Conservation (phyloP, 2,888 invertebrate genomes). For the Hypolimnas misippus region DNA sequence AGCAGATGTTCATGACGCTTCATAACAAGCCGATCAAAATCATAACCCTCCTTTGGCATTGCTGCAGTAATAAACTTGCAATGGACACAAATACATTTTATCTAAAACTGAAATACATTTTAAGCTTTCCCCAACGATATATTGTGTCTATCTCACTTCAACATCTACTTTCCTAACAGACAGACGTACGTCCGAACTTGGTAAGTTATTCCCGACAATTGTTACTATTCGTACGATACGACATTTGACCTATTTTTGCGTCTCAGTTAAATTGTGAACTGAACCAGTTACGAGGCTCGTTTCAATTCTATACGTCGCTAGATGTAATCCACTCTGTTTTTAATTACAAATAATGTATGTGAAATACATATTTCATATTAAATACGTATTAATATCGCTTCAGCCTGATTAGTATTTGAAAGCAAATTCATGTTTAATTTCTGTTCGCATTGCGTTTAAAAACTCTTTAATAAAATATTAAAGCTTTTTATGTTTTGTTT, state of each 20-base stretch:
- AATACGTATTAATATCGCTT: not conserved
- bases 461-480: not conserved
- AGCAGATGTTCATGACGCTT: no score
- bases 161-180: no score
- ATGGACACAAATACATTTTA: no score
- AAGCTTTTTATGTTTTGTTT: not conserved
- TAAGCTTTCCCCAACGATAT: no score
- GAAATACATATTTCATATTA: not conserved
- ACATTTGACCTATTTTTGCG: constrained; percentile 20
- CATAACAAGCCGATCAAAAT: no score
- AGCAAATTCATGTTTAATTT: not conserved
- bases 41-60: no score
- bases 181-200: constrained; percentile 15
- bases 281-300: not conserved
- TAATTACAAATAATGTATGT: constrained; percentile 7
- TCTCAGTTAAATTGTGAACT: not conserved
- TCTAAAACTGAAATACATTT: no score
- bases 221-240: constrained; percentile 8
- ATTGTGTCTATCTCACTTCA: no score
- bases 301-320: constrained; percentile 3
- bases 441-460: not conserved
- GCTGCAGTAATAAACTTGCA: no score
- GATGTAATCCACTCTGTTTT: constrained; percentile 7
- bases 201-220: constrained; percentile 4
- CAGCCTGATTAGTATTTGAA: constrained; percentile 6